Evolutionary conservation across 2,888 invertebrate genomes (phyloP).

Genomic region (Lasioglossum leucozonium): DNA sequence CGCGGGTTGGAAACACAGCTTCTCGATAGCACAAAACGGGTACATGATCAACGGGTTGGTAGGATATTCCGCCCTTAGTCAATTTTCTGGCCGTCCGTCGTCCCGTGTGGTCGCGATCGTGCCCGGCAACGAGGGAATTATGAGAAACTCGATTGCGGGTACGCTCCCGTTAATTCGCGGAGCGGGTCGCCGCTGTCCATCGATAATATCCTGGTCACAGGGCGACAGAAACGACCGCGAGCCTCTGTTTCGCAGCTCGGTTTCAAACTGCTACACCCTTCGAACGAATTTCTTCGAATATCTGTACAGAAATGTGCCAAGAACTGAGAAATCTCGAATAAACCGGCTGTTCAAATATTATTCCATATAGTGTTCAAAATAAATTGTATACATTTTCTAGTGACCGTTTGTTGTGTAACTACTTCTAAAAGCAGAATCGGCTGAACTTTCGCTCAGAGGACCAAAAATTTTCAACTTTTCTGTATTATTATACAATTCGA

Average conservation of each 20-base stretch:
- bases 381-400: no score
- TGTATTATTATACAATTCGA: no score
- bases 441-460: no score
- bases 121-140: neutral
- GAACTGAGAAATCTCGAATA: neutral
- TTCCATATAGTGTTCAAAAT: no score
- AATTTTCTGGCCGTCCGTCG: neutral
- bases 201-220: neutral
- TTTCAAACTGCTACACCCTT: neutral
- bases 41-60: neutral
- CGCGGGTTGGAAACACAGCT: neutral
- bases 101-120: constrained; percentile 1
- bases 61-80: neutral
- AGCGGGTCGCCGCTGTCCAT: neutral
- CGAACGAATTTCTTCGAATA: neutral
- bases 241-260: neutral
- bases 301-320: neutral
- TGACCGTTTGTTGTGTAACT: no score
- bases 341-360: no score
- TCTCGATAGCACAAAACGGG: neutral
- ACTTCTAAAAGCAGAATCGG: no score
- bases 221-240: neutral
- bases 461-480: no score
- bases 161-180: constrained; percentile 12
- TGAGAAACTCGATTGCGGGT: constrained; percentile 5